A percentile compares a stretch with the other conserved stretches of the same genome.
Evolutionary conservation across 1,140 invertebrate species (phyloP).

Genomic region (Solen grandis): DNA sequence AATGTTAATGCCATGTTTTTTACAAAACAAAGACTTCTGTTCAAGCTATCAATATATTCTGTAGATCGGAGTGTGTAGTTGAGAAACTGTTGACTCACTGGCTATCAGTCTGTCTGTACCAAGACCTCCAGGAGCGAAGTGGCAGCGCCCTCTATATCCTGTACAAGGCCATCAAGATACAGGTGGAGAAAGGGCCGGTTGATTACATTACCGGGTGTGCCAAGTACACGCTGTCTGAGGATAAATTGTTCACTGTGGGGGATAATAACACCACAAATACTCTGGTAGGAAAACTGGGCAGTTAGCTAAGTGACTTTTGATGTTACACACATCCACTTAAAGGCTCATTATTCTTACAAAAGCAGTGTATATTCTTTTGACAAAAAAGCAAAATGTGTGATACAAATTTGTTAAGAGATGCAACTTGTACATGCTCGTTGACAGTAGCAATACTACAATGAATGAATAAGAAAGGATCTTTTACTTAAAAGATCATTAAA

Average conservation of each 20-base stretch:
- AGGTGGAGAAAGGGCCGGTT: conserved; percentile 99
- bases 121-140: conserved; percentile 81
- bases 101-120: conserved; percentile 48
- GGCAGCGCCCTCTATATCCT: conserved; percentile 98
- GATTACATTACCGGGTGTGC: conserved; percentile 98
- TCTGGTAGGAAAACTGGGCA: conserved; percentile 90
- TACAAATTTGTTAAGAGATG: too few species aligned
- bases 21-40: too few species aligned
- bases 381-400: too few species aligned
- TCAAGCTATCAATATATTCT: too few species aligned
- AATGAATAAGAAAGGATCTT: too few species aligned
- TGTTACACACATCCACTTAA: neutral
- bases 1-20: too few species aligned
- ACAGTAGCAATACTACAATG: neutral
- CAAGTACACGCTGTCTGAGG: conserved; percentile 98
- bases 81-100: conserved; percentile 53
- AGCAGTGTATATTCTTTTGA: too few species aligned
- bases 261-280: conserved; percentile 96
- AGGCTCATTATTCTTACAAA: too few species aligned
- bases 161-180: conserved; percentile 99
- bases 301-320: neutral
- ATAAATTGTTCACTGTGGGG: conserved; percentile 93
- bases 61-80: conserved; percentile 45
- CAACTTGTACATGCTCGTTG: neutral
- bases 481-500: neutral